Percentiles rank a stretch among this genome's conserved stretches.
phyloP scores from a whole-genome alignment of 2,888 invertebrate species.

The Trissonchulus sp. region DNA sequence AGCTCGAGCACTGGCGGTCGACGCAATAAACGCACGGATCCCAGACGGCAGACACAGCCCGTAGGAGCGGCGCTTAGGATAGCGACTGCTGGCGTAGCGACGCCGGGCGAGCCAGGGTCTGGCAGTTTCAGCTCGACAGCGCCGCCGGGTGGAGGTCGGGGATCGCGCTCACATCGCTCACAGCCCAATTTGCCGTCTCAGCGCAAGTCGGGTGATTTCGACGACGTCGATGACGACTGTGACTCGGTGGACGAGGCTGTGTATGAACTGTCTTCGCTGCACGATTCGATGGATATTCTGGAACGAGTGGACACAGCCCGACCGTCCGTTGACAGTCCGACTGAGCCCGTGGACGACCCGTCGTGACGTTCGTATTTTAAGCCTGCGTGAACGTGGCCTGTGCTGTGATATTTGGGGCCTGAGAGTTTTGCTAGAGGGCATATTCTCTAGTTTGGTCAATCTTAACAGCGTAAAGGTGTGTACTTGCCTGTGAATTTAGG shows the following conservation, averaged over 20 bases:
- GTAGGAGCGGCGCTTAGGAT: constrained; percentile 36
- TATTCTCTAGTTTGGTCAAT: too few species aligned
- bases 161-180: constrained; percentile 28
- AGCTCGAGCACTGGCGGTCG: neutral
- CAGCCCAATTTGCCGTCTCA: constrained; percentile 35
- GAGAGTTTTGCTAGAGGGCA: too few species aligned
- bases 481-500: too few species aligned
- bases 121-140: constrained; percentile 35
- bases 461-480: too few species aligned
- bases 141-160: constrained; percentile 36
- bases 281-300: constrained; percentile 19
- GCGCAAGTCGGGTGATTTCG: neutral
- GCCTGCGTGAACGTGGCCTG: too few species aligned
- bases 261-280: constrained; percentile 5
- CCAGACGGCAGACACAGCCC: constrained; percentile 51
- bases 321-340: neutral
- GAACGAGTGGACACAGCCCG: neutral
- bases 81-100: neutral
- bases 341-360: too few species aligned
- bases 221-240: constrained; percentile 14
- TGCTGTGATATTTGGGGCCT: too few species aligned
- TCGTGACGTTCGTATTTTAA: too few species aligned
- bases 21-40: constrained; percentile 47
- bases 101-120: neutral
- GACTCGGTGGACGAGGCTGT: constrained; percentile 16